phyloP scores from a whole-genome alignment of 2,797 vertebrate species.

The Atherinosoma microstoma region DNA sequence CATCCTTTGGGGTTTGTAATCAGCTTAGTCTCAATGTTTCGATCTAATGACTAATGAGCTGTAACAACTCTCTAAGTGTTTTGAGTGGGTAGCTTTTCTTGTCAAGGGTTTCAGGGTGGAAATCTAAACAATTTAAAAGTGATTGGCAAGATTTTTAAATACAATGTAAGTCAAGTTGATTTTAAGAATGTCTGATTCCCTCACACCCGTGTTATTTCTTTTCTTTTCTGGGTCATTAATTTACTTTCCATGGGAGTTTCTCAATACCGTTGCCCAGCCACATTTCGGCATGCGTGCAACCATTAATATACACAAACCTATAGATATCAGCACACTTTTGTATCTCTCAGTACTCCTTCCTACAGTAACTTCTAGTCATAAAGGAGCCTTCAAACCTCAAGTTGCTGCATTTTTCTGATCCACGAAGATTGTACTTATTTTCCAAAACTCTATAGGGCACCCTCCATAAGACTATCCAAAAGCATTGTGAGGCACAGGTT shows the following conservation, averaged over 20 bases:
- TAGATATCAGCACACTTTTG: neutral
- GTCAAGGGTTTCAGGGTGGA: slow-evolving; percentile 30
- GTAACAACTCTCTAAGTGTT: slow-evolving; percentile 36
- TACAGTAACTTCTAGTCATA: neutral
- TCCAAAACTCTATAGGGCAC: neutral
- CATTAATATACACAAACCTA: no score
- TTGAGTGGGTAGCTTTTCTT: neutral
- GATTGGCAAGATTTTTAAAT: slow-evolving; percentile 56
- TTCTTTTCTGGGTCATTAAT: slow-evolving; percentile 19
- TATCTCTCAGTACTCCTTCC: neutral
- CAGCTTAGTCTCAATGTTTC: slow-evolving; percentile 46
- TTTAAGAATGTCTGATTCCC: slow-evolving; percentile 15
- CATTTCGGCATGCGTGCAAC: no score
- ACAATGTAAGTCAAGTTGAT: slow-evolving; percentile 24
- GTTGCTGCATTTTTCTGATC: neutral
- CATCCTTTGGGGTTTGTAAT: slow-evolving; percentile 40
- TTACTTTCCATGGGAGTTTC: slow-evolving; percentile 18
- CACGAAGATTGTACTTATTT: neutral
- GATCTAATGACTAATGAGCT: slow-evolving; percentile 53
- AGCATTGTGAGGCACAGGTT: no score
- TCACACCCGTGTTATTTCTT: neutral
- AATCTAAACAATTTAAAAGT: slow-evolving; percentile 53
- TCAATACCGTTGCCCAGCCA: neutral
- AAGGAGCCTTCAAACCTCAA: neutral
- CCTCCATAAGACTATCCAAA: neutral